Conservation (phyloP, 2,113 vertebrate species). For the Nothoprocta perdicaria region DNA sequence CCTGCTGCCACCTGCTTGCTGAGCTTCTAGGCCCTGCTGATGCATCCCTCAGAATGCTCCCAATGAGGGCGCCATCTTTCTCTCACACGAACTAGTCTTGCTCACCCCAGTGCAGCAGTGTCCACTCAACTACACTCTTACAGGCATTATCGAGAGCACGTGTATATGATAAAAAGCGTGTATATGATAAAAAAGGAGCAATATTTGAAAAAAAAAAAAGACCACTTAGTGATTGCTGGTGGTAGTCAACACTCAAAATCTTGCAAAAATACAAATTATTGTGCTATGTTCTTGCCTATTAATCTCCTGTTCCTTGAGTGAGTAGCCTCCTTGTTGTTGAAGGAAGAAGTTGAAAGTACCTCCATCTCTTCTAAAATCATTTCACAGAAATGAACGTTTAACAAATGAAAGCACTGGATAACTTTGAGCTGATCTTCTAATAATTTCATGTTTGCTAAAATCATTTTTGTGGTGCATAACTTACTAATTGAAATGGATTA, state of each 20-base stretch:
- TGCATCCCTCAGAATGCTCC: not conserved
- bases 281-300: too few relatives aligned
- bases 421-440: not conserved
- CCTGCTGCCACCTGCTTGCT: too few relatives aligned
- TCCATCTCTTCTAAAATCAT: not conserved
- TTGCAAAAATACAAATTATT: too few relatives aligned
- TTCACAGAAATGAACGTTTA: not conserved
- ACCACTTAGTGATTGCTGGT: too few relatives aligned
- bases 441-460: not conserved
- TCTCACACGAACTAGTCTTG: not conserved
- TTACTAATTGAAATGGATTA: not conserved
- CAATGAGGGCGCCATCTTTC: fast-evolving
- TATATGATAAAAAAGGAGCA: too few relatives aligned
- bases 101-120: not conserved
- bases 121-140: not conserved
- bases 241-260: too few relatives aligned
- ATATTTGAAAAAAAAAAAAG: too few relatives aligned
- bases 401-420: not conserved
- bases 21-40: not conserved
- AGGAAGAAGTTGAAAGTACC: too few relatives aligned
- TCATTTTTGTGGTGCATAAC: not conserved
- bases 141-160: not conserved
- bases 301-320: too few relatives aligned
- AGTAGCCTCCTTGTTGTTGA: too few relatives aligned
- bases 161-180: too few relatives aligned